phyloP scores from a whole-genome alignment of 2,113 vertebrate genomes.

The Cervus canadensis region DNA sequence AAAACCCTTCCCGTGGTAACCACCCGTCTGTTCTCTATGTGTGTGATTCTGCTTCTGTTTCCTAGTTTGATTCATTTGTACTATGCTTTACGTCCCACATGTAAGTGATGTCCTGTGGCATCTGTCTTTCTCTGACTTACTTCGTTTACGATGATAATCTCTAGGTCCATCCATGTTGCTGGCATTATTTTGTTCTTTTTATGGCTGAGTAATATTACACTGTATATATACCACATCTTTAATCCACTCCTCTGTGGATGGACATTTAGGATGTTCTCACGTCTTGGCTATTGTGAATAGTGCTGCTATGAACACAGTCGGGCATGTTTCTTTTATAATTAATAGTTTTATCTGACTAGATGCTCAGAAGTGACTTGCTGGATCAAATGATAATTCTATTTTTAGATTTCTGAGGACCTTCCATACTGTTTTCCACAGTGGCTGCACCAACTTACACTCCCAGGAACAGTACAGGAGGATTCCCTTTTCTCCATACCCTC shows the following conservation, averaged over 20 bases:
- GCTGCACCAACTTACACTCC: not conserved
- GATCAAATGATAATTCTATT: not conserved
- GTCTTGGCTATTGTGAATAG: not conserved
- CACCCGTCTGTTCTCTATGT: not conserved
- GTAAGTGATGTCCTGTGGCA: not conserved
- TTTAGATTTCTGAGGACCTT: not conserved
- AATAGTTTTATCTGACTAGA: not conserved
- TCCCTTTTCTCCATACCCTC: not conserved
- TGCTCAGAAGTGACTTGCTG: not conserved
- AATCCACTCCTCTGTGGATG: not conserved
- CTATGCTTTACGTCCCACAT: not conserved
- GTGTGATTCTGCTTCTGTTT: not conserved
- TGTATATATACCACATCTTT: not conserved
- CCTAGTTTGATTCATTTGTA: not conserved
- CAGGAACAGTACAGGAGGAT: not conserved
- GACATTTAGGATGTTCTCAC: not conserved
- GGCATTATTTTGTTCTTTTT: not conserved
- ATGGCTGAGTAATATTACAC: not conserved
- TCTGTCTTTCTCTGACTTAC: not conserved
- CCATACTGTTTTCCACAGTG: not conserved
- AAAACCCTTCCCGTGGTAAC: not conserved
- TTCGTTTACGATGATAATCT: not conserved
- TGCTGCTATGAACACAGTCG: not conserved
- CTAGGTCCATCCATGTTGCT: not conserved
- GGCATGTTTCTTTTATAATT: not conserved